Evolutionary conservation across 2,888 invertebrate species (phyloP).

Genomic region (Lasius platythorax): DNA sequence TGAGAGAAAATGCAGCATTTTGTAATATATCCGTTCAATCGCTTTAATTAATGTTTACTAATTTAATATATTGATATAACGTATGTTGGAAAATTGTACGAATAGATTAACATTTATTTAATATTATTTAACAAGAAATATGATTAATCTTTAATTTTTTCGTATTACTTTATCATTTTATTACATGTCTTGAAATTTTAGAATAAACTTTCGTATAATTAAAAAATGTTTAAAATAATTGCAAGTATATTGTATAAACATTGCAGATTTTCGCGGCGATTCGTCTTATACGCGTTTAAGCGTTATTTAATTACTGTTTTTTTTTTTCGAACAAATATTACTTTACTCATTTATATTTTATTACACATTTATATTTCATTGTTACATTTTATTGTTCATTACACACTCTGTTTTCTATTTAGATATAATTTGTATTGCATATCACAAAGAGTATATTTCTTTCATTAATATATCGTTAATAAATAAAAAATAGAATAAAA

Average conservation of each 20-base stretch:
- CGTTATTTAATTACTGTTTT: background rate
- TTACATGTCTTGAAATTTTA: background rate
- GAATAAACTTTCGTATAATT: background rate
- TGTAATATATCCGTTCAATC: background rate
- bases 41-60: background rate
- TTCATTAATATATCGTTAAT: slow-evolving; percentile 5
- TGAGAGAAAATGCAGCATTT: background rate
- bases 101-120: background rate
- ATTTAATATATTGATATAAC: background rate
- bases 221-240: background rate
- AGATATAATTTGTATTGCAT: background rate
- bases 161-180: background rate
- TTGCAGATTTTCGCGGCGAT: background rate
- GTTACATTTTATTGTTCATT: slow-evolving; percentile 12
- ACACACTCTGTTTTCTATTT: background rate
- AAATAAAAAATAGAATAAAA: slow-evolving; percentile 19
- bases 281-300: background rate
- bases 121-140: background rate
- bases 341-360: background rate
- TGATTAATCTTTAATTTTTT: background rate
- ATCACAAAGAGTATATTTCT: slow-evolving; percentile 5
- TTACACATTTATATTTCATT: background rate
- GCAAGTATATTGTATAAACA: background rate
- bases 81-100: background rate
- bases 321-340: slow-evolving; percentile 2